These are phyloP conservation scores for Nesogale talazaci DNA, from an alignment of 2,113 vertebrate species.

Conservation along the genomic window DNA sequence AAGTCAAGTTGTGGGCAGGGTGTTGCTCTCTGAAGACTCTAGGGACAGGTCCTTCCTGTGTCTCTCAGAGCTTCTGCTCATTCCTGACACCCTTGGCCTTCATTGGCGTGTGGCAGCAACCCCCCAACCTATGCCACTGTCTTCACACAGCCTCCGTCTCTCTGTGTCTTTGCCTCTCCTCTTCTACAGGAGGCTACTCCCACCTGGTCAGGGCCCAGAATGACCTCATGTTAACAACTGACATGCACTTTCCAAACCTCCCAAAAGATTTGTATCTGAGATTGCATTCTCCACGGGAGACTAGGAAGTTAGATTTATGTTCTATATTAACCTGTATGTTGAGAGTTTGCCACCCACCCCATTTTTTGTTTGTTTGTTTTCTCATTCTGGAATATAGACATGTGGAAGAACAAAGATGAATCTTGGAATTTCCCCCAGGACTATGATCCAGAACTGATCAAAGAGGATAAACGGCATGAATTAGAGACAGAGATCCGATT, in stretches of 20 bases:
- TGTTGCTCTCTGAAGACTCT: not conserved
- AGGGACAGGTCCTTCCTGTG: not conserved
- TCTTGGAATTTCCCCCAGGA: constrained; percentile 87
- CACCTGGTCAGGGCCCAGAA: not conserved
- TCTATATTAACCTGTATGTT: fast-evolving
- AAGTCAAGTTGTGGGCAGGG: not conserved
- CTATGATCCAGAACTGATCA: constrained; percentile 89
- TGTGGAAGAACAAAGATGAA: constrained; percentile 89
- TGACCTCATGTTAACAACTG: not conserved
- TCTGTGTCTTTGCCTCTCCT: not conserved
- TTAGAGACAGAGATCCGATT: constrained; percentile 90
- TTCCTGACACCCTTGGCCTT: not conserved
- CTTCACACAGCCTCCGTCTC: not conserved
- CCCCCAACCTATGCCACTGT: not conserved
- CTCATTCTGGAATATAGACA: constrained; percentile 79
- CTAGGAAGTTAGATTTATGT: not conserved
- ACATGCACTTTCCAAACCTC: fast-evolving
- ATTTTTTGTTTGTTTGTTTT: constrained; percentile 50
- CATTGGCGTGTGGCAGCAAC: not conserved
- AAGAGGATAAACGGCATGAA: constrained; percentile 87
- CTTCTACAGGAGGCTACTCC: not conserved
- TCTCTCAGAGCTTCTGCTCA: not conserved
- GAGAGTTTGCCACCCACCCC: not conserved
- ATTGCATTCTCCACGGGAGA: not conserved
- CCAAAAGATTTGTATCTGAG: no score